phyloP scores from a whole-genome alignment of 2,888 invertebrate genomes.

The Bembecia ichneumoniformis region DNA sequence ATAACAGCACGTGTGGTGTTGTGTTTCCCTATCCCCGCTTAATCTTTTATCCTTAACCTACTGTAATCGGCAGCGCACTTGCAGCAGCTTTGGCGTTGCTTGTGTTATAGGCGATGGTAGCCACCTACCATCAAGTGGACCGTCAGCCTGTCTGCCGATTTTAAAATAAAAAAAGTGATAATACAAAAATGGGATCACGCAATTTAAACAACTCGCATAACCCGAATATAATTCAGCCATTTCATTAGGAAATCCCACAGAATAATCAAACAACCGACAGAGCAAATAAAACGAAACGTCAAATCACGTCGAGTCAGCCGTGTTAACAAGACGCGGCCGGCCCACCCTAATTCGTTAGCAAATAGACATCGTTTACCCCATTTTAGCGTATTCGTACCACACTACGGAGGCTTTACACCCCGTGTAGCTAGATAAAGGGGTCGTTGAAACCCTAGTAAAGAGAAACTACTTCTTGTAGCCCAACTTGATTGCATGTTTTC shows the following conservation, averaged over 20 bases:
- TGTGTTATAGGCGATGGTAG: too few relatives aligned
- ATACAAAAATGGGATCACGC: neutral
- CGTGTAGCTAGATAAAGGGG: slow-evolving; percentile 51
- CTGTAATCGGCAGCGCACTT: too few relatives aligned
- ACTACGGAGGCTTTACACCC: slow-evolving; percentile 28
- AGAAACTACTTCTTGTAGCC: slow-evolving; percentile 36
- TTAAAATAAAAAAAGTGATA: too few relatives aligned
- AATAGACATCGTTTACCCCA: neutral
- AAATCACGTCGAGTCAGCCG: slow-evolving; percentile 1
- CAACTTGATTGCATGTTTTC: slow-evolving; percentile 44
- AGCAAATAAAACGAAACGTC: slow-evolving; percentile 1
- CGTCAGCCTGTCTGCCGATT: too few relatives aligned
- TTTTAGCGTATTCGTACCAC: slow-evolving; percentile 29
- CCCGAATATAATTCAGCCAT: slow-evolving; percentile 1
- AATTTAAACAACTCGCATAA: slow-evolving; percentile 1
- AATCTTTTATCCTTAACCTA: too few relatives aligned
- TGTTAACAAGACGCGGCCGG: slow-evolving; percentile 2
- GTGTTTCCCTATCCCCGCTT: too few relatives aligned
- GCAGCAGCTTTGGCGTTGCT: too few relatives aligned
- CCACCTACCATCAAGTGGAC: too few relatives aligned
- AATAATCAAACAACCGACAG: neutral
- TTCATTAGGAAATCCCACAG: slow-evolving; percentile 1
- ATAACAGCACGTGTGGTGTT: too few relatives aligned
- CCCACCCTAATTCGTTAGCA: slow-evolving; percentile 1
- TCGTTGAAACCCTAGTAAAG: slow-evolving; percentile 27